These are phyloP conservation scores for Brachyalestes nurse DNA, from an alignment of 2,797 vertebrate genomes.

Conservation along the genomic window DNA sequence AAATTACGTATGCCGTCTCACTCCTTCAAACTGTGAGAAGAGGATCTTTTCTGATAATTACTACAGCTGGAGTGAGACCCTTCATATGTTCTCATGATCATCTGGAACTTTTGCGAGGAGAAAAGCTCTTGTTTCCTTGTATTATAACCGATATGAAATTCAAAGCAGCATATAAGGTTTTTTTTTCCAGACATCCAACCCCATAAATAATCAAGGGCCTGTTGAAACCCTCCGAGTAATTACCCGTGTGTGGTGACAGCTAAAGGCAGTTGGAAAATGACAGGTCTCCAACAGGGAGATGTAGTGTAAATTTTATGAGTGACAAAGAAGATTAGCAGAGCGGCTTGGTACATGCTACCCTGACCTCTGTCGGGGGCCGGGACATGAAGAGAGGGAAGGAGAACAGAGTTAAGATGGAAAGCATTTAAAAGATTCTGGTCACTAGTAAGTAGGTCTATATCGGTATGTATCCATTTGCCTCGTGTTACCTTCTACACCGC, in stretches of 20 bases:
- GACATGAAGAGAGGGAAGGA: slow-evolving; percentile 64
- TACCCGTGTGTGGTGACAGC: slow-evolving; percentile 82
- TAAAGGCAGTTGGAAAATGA: slow-evolving; percentile 81
- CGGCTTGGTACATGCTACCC: slow-evolving; percentile 78
- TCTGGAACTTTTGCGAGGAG: slow-evolving; percentile 42
- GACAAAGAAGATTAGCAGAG: slow-evolving; percentile 84
- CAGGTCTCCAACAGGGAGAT: slow-evolving; percentile 82
- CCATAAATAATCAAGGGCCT: slow-evolving; percentile 83
- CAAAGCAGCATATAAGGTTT: slow-evolving; percentile 64
- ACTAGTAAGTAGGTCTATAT: slow-evolving; percentile 2
- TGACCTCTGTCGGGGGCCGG: slow-evolving; percentile 76
- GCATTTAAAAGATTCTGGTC: slow-evolving; percentile 1
- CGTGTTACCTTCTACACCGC: background rate
- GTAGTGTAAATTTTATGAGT: slow-evolving; percentile 88
- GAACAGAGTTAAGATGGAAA: slow-evolving; percentile 43
- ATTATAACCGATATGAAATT: slow-evolving; percentile 72
- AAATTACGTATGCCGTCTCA: slow-evolving; percentile 43
- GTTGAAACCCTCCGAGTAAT: slow-evolving; percentile 80
- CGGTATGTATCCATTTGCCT: slow-evolving; percentile 1
- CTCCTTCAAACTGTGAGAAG: slow-evolving; percentile 30
- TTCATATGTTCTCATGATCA: slow-evolving; percentile 44
- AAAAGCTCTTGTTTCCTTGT: slow-evolving; percentile 58
- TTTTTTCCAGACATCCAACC: slow-evolving; percentile 68
- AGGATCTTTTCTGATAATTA: slow-evolving; percentile 48
- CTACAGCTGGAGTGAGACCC: slow-evolving; percentile 31